Base-by-base conservation (phyloP, 2,888 invertebrate species). In the Anticlea derivata region DNA sequence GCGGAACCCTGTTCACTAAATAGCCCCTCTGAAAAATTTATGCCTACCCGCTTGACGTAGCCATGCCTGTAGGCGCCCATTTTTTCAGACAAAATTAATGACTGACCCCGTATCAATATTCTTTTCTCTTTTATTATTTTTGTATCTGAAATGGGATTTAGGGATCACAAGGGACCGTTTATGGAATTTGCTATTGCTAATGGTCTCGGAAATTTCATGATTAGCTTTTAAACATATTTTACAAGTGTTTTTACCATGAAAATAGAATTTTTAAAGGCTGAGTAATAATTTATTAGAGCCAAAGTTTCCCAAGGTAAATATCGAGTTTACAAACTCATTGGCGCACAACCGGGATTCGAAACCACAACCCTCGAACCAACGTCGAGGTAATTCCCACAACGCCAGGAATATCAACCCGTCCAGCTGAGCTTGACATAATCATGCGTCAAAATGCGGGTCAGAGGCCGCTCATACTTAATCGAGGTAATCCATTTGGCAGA, bases 401-500 rank as follows among this genome's bases (percentile, higher is more conserved):
- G 49, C 44, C 37, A 50, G 39, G 44, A 54, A 48, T 31, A 46
- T 34, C 40, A 41, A 58, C 50, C 57, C 57, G 57, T 68, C 68
- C 72, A 74, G 70, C 57, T 65, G 48, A 56, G 66, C 71, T 71
- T 68, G 56, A 65, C 70, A 78, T 80, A 83, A 86, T 83, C 83
- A 80, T 73, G 72, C 82, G 73, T 81, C 82, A 79, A 76, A 78
- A 80, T 79, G 75, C 74, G 78, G 83, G 80, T 76, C 79, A 80
- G 70, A 78, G 82, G 77, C 80, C 75, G 70, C 78, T 82, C 79
- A 82, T 78, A 79, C 82, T 80, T 86, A 87, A 86, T 86, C 82
- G 81, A 65, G 70, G 80, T 85, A 86, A 89, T 88, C 83, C 81
- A 83, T 88, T 86, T 77, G 75, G 71, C 68, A 82, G 84, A 80